Base-by-base conservation (phyloP, 2,113 vertebrate species). In the Phainopepla nitens region DNA sequence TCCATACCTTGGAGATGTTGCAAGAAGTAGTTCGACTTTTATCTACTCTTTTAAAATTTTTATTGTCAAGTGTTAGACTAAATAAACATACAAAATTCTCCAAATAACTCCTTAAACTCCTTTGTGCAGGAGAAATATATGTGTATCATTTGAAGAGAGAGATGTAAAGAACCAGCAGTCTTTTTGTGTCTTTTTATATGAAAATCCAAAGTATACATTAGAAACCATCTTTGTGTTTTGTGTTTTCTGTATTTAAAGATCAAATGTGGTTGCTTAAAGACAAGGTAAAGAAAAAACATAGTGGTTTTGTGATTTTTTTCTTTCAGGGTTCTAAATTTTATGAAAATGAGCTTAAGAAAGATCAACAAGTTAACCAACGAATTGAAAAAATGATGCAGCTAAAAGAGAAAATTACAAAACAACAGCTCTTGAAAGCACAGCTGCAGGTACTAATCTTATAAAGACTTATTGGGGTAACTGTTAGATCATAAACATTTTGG, bases 281-380 rank as follows among this genome's bases (percentile, higher is more conserved):
- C n/a, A 71, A 77, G 11, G 28, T 15, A 50, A 78, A 70, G 10
- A 58, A 29, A 44, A 91, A 93, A 41, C 7, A 4, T 56, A 12
- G 4, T 76, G 31, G 2, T 93, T 89, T 93, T 89, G 11, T 42
- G 29, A 44, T 94, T 75, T 95, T 41, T 57, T 84, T 88, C 56
- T 97, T 83, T 27, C 65, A 99, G 99, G 99, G 99, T 53, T 99
- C 99, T 36, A 99, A 95, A 96, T 99, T 99, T 98, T 99, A 99
- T 96, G 99, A 98, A 97, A 99, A 98, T 75, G 99, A 99, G 77
- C 97, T 99, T 76, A 99, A 99, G 97, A 99, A 98, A 96, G 99
- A 99, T 93, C 98, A 98, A 53, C 99, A 99, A 96, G 98, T 99
- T 95, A 99, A 99, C 95, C 98, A 98, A 96, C 98, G 99, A 82